phyloP scores from a whole-genome alignment of 2,113 vertebrate species.

The Stictonetta naevosa region DNA sequence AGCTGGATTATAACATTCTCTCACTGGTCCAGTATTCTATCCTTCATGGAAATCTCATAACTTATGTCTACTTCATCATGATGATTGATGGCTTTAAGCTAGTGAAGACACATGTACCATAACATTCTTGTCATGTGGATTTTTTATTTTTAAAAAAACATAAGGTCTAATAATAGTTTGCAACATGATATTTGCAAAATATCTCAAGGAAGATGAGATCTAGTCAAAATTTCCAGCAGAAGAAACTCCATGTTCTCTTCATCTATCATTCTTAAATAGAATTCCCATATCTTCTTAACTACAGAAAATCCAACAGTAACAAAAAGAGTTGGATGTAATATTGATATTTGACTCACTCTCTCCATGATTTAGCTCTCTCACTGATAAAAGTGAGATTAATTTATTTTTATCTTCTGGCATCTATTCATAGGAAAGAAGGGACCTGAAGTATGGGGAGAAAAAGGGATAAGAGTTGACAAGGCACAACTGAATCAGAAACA shows the following conservation, averaged over 20 bases:
- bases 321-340: background rate
- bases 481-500: background rate
- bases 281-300: background rate
- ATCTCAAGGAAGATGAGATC: conserved; percentile 6
- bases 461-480: background rate
- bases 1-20: conserved; percentile 57
- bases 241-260: background rate
- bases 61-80: conserved; percentile 15
- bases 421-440: background rate
- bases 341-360: background rate
- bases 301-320: background rate
- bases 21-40: conserved; percentile 33
- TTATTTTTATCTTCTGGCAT: background rate
- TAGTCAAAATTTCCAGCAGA: conserved; percentile 13
- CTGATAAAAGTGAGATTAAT: background rate
- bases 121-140: conserved; percentile 45
- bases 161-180: conserved; percentile 29
- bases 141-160: conserved; percentile 51
- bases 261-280: background rate
- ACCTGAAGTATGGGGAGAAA: background rate
- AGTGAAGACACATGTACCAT: background rate
- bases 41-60: conserved; percentile 60
- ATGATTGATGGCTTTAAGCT: conserved; percentile 8
- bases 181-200: conserved; percentile 46
- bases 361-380: background rate